A percentile compares a stretch with the other conserved stretches of the same genome.
Conservation (phyloP, 1,140 invertebrate genomes). For the Tribolium castaneum region DNA sequence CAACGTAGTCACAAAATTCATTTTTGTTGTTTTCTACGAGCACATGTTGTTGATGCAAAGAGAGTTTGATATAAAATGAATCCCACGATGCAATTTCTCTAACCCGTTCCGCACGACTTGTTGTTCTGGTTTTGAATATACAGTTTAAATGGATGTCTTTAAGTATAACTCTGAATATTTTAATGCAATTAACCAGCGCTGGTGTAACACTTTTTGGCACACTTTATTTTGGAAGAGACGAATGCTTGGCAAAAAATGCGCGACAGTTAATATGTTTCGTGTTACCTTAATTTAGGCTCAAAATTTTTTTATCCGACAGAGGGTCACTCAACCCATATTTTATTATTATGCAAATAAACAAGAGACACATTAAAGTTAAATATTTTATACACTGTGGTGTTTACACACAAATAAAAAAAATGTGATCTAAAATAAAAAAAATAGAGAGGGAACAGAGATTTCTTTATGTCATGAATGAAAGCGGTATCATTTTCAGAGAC, state of each 20-base stretch:
- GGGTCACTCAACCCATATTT: no score
- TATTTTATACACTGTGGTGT: no score
- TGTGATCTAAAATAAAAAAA: no score
- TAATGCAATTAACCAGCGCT: neutral
- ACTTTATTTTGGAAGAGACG: neutral
- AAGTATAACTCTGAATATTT: conserved; percentile 1
- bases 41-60: neutral
- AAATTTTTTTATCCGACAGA: no score
- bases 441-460: no score
- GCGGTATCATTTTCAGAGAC: no score
- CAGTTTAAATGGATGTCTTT: neutral
- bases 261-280: neutral
- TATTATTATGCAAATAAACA: no score
- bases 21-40: neutral
- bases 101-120: neutral
- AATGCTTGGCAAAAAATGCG: neutral
- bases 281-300: no score
- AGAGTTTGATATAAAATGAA: conserved; percentile 4
- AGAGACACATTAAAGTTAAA: no score
- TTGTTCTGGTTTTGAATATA: conserved; percentile 1
- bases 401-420: no score
- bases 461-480: no score
- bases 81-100: neutral
- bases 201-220: neutral
- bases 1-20: conserved; percentile 6